These are phyloP conservation scores for Myathropa florea DNA, from an alignment of 2,888 invertebrate genomes.

Conservation along the genomic window DNA sequence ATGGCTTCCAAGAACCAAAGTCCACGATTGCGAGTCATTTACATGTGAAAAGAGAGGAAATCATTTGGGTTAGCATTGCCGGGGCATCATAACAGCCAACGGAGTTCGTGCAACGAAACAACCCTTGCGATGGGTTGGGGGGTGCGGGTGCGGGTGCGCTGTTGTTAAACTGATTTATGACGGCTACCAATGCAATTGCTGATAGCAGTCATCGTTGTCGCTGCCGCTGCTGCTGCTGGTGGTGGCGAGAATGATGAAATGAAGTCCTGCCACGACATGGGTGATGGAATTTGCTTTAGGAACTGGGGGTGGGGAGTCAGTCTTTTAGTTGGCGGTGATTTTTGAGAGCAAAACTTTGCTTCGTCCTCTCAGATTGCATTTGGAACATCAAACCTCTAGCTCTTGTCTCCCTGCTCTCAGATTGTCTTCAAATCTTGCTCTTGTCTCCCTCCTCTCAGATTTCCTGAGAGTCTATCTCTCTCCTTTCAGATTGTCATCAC, in stretches of 20 bases:
- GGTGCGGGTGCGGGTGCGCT: not conserved
- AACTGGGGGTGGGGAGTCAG: not conserved
- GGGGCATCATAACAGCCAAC: slow-evolving; percentile 18
- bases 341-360: too few relatives aligned
- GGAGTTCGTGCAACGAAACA: slow-evolving; percentile 37
- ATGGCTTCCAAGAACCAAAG: slow-evolving; percentile 25
- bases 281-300: slow-evolving; percentile 37
- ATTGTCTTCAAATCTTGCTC: too few relatives aligned
- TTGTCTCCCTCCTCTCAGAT: not conserved
- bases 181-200: slow-evolving; percentile 63
- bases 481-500: not conserved
- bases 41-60: slow-evolving; percentile 55
- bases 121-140: slow-evolving; percentile 38
- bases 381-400: too few relatives aligned
- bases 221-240: not conserved
- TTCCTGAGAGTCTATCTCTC: too few relatives aligned
- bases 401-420: too few relatives aligned
- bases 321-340: too few relatives aligned
- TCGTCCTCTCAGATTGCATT: too few relatives aligned
- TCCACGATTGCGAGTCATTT: slow-evolving; percentile 27
- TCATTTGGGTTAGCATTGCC: slow-evolving; percentile 42
- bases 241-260: not conserved
- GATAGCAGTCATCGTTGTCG: slow-evolving; percentile 14
- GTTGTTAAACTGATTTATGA: slow-evolving; percentile 66
- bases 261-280: slow-evolving; percentile 16